phyloP scores from a whole-genome alignment of 2,888 invertebrate species.

The Leptinotarsa haldemani region DNA sequence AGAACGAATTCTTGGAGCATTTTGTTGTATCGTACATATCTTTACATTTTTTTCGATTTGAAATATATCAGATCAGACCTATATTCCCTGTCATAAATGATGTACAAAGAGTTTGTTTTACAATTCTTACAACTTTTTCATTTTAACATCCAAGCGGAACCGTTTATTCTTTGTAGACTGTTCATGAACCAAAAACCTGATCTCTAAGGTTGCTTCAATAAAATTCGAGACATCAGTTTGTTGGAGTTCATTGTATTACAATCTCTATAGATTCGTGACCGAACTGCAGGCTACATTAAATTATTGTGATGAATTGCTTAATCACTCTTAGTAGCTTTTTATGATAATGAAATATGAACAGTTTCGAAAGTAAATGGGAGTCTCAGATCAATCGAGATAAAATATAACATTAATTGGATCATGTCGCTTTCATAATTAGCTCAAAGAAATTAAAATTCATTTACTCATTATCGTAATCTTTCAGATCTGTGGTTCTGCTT shows the following conservation, averaged over 20 bases:
- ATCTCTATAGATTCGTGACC: constrained; percentile 13
- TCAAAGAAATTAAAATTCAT: constrained; percentile 5
- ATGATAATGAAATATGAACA: constrained; percentile 19
- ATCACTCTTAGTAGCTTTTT: constrained; percentile 11
- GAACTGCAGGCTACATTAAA: constrained; percentile 23
- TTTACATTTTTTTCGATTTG: no score
- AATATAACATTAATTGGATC: constrained; percentile 16
- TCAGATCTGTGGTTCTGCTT: not conserved
- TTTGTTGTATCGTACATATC: no score
- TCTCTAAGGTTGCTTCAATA: constrained; percentile 3
- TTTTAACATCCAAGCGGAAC: no score
- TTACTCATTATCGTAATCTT: not conserved
- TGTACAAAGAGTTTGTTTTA: no score
- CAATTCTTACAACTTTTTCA: no score
- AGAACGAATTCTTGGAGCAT: no score
- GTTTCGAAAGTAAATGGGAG: constrained; percentile 13
- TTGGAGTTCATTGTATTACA: constrained; percentile 13
- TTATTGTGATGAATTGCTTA: constrained; percentile 26
- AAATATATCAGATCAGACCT: no score
- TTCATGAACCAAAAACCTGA: not conserved
- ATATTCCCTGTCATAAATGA: no score
- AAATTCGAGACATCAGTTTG: constrained; percentile 8
- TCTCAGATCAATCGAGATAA: constrained; percentile 8
- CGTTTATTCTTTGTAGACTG: not conserved
- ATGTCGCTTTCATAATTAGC: constrained; percentile 17